Evolutionary conservation across 2,113 vertebrate genomes (phyloP).

Genomic region (Opisthocomus hoazin): DNA sequence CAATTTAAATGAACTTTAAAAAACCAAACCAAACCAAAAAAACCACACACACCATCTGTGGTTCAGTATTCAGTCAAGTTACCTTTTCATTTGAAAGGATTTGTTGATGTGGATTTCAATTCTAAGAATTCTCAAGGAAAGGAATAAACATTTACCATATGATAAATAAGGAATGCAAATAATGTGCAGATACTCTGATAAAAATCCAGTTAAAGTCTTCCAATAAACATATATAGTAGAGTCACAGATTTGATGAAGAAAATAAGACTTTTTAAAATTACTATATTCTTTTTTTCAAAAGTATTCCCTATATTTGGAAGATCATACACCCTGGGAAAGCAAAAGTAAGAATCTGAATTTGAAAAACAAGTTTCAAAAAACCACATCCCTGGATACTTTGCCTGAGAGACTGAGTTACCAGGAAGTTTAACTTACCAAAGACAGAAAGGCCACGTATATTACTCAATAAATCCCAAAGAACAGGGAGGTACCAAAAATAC

Average conservation of each 20-base stretch:
- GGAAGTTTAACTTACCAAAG: neutral
- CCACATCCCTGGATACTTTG: neutral
- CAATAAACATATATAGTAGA: neutral
- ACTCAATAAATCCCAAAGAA: neutral
- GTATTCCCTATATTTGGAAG: neutral
- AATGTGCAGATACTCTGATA: neutral
- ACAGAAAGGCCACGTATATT: neutral
- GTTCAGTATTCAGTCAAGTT: neutral
- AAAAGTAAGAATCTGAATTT: neutral
- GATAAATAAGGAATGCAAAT: neutral
- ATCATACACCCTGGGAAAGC: neutral
- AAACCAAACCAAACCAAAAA: neutral
- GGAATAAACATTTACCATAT: neutral
- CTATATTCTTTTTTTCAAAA: neutral
- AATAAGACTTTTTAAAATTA: neutral
- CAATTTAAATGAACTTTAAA: neutral
- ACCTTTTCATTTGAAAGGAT: neutral
- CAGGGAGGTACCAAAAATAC: neutral
- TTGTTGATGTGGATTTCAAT: neutral
- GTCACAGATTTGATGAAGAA: neutral
- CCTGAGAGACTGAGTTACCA: neutral
- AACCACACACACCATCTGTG: rapidly evolving
- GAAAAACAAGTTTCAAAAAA: neutral
- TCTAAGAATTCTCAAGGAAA: neutral
- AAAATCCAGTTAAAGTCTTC: neutral